These are phyloP conservation scores for Sardinella longiceps DNA, from an alignment of 2,797 vertebrate species.

Conservation along the genomic window DNA sequence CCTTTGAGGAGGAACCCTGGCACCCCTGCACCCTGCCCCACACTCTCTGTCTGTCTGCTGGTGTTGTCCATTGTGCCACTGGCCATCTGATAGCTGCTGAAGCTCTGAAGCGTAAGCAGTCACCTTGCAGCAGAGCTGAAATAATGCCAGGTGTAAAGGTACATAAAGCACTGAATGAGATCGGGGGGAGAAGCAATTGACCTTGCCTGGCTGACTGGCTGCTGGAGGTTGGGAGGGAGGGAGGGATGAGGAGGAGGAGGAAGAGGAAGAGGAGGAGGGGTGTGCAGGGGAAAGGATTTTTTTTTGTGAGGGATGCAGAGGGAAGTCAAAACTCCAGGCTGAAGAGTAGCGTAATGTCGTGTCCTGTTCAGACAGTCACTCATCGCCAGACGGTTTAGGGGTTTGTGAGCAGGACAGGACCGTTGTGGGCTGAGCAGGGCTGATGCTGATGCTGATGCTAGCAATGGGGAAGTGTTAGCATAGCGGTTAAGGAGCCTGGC, in stretches of 20 bases:
- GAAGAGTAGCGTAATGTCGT: not conserved
- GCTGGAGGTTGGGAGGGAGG: constrained; percentile 52
- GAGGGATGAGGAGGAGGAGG: constrained; percentile 34
- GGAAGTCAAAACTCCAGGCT: not conserved
- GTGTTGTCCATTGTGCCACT: not conserved
- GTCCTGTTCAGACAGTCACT: not conserved
- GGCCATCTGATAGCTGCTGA: not conserved
- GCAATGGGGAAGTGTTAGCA: too few species aligned
- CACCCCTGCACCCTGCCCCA: not conserved
- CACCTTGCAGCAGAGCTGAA: constrained; percentile 78
- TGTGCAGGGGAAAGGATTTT: constrained; percentile 53
- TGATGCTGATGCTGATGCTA: too few species aligned
- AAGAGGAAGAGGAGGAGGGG: constrained; percentile 51
- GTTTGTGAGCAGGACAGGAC: not conserved
- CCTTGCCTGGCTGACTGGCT: constrained; percentile 72
- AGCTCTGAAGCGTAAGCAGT: constrained; percentile 60
- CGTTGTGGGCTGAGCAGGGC: not conserved
- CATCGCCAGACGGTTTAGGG: not conserved
- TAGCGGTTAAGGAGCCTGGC: too few species aligned
- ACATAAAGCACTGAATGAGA: constrained; percentile 78
- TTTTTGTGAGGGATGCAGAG: not conserved
- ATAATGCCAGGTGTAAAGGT: constrained; percentile 71
- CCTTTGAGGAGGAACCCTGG: not conserved
- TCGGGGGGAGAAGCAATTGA: constrained; percentile 69
- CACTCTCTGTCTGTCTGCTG: not conserved